Evolutionary conservation across 2,113 vertebrate species (phyloP).

Genomic region (Malaclemys terrapin): DNA sequence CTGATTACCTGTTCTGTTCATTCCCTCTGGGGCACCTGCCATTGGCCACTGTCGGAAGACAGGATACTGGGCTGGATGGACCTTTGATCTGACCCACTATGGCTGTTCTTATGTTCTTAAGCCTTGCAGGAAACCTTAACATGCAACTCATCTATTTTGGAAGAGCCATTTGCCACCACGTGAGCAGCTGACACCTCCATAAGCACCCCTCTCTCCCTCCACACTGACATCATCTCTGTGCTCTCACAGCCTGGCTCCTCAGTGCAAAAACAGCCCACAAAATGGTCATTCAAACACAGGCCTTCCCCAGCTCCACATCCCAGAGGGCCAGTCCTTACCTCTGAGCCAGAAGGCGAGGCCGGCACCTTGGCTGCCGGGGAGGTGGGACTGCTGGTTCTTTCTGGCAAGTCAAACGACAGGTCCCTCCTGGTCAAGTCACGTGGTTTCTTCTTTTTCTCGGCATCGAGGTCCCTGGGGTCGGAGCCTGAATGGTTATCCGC

Average conservation of each 20-base stretch:
- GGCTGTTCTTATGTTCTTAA: no score
- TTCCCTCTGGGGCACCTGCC: no score
- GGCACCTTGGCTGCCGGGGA: conserved; percentile 90
- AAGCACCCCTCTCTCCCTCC: background rate
- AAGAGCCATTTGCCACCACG: fast-evolving
- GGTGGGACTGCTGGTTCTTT: conserved; percentile 87
- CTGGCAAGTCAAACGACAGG: conserved; percentile 88
- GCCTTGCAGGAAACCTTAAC: background rate
- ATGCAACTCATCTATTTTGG: background rate
- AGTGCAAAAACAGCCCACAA: fast-evolving
- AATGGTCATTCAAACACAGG: fast-evolving
- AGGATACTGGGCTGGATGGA: no score
- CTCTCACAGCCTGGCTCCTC: fast-evolving
- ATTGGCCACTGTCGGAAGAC: no score
- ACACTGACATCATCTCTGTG: fast-evolving
- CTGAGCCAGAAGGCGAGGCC: conserved; percentile 92
- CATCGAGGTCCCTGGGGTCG: conserved; percentile 92
- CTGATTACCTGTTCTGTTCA: no score
- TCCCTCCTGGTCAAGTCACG: conserved; percentile 85
- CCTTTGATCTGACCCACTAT: no score
- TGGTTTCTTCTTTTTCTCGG: conserved; percentile 90
- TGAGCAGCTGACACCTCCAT: fast-evolving
- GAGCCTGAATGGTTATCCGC: conserved; percentile 86
- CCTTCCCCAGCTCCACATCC: background rate
- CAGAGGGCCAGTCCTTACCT: conserved; percentile 75